Evolutionary conservation across 2,113 vertebrate genomes (phyloP).

Genomic region (Hippocampus barbouri): DNA sequence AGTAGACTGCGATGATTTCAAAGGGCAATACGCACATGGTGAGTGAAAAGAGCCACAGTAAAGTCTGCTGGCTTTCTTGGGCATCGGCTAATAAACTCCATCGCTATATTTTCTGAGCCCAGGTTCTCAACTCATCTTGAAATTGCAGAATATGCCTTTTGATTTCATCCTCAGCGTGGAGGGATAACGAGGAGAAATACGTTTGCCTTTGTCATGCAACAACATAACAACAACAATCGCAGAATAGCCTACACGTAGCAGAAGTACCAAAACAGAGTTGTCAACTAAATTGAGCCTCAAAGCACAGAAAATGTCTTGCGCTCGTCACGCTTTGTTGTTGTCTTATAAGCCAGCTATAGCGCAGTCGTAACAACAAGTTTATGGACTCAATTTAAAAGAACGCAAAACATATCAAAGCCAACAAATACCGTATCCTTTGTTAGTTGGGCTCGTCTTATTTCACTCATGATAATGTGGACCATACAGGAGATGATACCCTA

Average conservation of each 20-base stretch:
- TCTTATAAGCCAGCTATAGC: not conserved
- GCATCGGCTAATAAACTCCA: not conserved
- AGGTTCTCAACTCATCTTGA: not conserved
- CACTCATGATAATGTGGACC: too few relatives aligned
- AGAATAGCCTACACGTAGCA: not conserved
- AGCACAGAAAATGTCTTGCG: too few relatives aligned
- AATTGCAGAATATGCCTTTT: not conserved
- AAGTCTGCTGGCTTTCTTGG: not conserved
- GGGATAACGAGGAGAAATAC: not conserved
- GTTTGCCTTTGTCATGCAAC: not conserved
- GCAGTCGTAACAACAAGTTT: not conserved
- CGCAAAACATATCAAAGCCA: too few relatives aligned
- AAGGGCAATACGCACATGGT: not conserved
- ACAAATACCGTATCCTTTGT: too few relatives aligned
- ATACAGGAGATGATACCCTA: too few relatives aligned
- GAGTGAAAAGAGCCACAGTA: not conserved
- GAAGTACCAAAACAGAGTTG: not conserved
- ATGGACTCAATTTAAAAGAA: too few relatives aligned
- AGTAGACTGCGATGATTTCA: not conserved
- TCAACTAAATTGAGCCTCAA: not conserved
- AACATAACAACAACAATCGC: not conserved
- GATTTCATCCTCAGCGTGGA: not conserved
- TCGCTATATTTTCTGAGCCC: not conserved
- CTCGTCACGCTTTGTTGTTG: not conserved
- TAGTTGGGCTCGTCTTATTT: too few relatives aligned